A percentile compares a stretch with the other conserved stretches of the same genome.
Evolutionary conservation across 2,888 invertebrate genomes (phyloP).

Genomic region (Lucinisca nassula): DNA sequence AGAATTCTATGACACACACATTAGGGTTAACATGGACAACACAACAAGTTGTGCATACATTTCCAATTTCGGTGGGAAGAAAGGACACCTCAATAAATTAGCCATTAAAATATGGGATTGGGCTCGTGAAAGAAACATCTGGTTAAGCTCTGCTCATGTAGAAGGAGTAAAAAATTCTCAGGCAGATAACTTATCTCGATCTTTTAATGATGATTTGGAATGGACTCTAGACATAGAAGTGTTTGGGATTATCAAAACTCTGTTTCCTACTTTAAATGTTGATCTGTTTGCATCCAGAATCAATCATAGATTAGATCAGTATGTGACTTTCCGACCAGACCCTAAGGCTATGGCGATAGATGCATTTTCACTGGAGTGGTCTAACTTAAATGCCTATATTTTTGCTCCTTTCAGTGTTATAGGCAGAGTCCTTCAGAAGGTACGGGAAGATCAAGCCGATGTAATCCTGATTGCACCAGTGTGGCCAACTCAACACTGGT

Average conservation of each 20-base stretch:
- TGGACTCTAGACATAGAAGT: slow-evolving; percentile 27
- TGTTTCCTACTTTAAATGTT: slow-evolving; percentile 10
- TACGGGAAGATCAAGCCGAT: neutral
- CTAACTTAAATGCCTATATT: neutral
- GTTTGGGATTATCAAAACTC: slow-evolving; percentile 3
- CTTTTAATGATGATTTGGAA: slow-evolving; percentile 32
- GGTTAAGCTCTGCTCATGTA: slow-evolving; percentile 37
- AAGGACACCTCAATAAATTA: neutral
- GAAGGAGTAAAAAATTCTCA: slow-evolving; percentile 31
- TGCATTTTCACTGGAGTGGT: neutral
- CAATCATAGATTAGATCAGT: slow-evolving; percentile 33
- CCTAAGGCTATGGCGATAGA: neutral
- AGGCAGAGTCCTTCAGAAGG: neutral
- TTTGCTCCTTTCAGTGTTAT: neutral
- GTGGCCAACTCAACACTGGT: neutral
- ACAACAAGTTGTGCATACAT: slow-evolving; percentile 32
- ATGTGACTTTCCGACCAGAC: slow-evolving; percentile 47
- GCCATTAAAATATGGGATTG: slow-evolving; percentile 34
- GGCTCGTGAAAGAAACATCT: slow-evolving; percentile 42
- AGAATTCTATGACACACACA: slow-evolving; percentile 23
- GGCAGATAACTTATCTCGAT: slow-evolving; percentile 33
- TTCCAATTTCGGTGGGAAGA: slow-evolving; percentile 27
- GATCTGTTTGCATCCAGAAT: slow-evolving; percentile 51
- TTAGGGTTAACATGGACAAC: slow-evolving; percentile 16
- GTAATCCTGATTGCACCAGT: neutral